Conservation (phyloP, 2,888 invertebrate species). For the Oscheius sp. region DNA sequence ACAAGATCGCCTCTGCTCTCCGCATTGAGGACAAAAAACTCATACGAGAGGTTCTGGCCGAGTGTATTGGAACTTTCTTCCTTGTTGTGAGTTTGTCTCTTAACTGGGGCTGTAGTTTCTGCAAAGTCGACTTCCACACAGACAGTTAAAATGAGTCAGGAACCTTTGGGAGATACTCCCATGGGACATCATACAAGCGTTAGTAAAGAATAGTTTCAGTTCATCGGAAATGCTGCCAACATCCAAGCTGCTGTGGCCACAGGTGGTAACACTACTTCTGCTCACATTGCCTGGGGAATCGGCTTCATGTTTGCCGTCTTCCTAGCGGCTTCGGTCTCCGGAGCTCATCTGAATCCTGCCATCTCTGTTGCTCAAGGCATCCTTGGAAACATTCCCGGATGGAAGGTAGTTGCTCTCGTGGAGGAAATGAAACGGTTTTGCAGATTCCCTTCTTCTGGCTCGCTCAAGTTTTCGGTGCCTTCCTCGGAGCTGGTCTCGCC, state of each 20-base stretch:
- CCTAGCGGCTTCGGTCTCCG: constrained; percentile 66
- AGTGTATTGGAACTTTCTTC: constrained; percentile 70
- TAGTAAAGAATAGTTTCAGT: constrained; percentile 42
- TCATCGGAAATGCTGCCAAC: constrained; percentile 71
- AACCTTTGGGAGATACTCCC: too few relatives aligned
- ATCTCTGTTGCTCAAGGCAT: constrained; percentile 64
- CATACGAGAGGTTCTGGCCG: constrained; percentile 66
- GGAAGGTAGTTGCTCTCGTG: constrained; percentile 26
- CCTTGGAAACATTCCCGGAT: constrained; percentile 60
- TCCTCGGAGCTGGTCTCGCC: constrained; percentile 67
- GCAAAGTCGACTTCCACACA: too few relatives aligned
- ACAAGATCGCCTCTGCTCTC: constrained; percentile 51
- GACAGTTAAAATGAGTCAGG: too few relatives aligned
- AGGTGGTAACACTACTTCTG: constrained; percentile 60
- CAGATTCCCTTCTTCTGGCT: constrained; percentile 54
- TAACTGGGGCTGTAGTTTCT: neutral
- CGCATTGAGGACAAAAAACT: constrained; percentile 57
- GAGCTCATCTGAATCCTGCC: constrained; percentile 69
- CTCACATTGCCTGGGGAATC: constrained; percentile 70
- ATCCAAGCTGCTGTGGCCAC: constrained; percentile 61
- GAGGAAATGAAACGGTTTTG: neutral
- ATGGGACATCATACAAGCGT: too few relatives aligned
- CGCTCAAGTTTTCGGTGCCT: constrained; percentile 70
- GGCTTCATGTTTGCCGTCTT: constrained; percentile 72
- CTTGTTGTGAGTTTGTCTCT: constrained; percentile 49